Percentiles rank a stretch among this genome's conserved stretches.
Evolutionary conservation across 2,113 vertebrate species (phyloP).

Genomic region (Tamias sibiricus): DNA sequence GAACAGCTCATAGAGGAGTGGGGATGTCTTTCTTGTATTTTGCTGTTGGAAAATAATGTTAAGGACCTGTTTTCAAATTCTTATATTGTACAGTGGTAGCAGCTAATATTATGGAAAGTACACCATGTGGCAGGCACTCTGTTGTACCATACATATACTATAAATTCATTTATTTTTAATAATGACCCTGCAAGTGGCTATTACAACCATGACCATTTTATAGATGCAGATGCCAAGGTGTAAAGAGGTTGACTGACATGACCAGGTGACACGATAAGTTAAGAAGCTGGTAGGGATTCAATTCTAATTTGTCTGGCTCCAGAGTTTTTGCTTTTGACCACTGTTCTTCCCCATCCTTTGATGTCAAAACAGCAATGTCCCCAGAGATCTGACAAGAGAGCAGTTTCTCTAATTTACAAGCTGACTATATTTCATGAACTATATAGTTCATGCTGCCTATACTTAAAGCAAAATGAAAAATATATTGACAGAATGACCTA

Average conservation of each 20-base stretch:
- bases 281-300: not conserved
- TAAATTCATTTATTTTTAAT: not conserved
- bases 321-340: not conserved
- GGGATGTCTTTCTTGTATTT: not conserved
- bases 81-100: not conserved
- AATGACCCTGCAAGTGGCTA: not conserved
- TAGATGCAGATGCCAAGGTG: not conserved
- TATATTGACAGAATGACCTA: not conserved
- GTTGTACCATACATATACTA: not conserved
- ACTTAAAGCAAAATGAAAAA: conserved; percentile 43
- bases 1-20: not conserved
- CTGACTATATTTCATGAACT: not conserved
- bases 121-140: not conserved
- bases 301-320: not conserved
- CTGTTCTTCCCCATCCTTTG: not conserved
- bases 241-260: not conserved
- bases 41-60: not conserved
- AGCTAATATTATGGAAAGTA: not conserved
- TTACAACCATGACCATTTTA: not conserved
- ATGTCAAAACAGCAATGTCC: not conserved
- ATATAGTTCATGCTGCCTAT: not conserved
- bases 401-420: not conserved
- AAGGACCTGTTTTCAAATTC: not conserved
- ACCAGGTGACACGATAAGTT: not conserved
- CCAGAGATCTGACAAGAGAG: not conserved